phyloP scores from a whole-genome alignment of 2,113 vertebrate genomes.

The Neopipo cinnamomea region DNA sequence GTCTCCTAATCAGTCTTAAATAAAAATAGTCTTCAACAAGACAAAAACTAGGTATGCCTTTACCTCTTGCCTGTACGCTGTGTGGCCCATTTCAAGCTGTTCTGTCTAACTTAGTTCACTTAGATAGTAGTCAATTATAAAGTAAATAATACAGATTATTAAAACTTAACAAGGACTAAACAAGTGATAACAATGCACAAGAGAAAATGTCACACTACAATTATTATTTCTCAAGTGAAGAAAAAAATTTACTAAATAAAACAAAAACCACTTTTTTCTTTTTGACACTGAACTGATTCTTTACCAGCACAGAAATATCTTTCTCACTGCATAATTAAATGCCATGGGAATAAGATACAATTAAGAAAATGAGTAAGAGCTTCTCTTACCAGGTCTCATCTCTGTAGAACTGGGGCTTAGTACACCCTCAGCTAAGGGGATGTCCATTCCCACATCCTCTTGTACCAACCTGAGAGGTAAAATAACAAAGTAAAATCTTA shows the following conservation, averaged over 20 bases:
- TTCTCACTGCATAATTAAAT: slow-evolving; percentile 54
- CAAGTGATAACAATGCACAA: background rate
- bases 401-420: slow-evolving; percentile 74
- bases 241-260: slow-evolving; percentile 40
- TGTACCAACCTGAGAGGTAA: slow-evolving; percentile 71
- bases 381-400: slow-evolving; percentile 84
- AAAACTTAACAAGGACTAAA: background rate
- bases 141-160: background rate
- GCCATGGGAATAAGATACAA: background rate
- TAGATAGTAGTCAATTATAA: background rate
- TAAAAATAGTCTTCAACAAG: background rate
- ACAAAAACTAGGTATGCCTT: background rate
- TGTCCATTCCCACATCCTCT: slow-evolving; percentile 86
- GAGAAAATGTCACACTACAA: background rate
- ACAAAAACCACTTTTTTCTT: background rate
- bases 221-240: background rate
- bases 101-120: background rate
- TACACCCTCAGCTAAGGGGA: slow-evolving; percentile 73
- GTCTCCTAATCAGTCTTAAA: background rate
- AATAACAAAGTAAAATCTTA: background rate
- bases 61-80: background rate
- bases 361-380: background rate
- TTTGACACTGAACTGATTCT: background rate
- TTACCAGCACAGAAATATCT: slow-evolving; percentile 1
- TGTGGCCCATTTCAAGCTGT: background rate